A percentile compares a stretch with the other conserved stretches of the same genome.
Evolutionary conservation across 2,113 vertebrate genomes (phyloP).

Genomic region (Oplegnathus fasciatus): DNA sequence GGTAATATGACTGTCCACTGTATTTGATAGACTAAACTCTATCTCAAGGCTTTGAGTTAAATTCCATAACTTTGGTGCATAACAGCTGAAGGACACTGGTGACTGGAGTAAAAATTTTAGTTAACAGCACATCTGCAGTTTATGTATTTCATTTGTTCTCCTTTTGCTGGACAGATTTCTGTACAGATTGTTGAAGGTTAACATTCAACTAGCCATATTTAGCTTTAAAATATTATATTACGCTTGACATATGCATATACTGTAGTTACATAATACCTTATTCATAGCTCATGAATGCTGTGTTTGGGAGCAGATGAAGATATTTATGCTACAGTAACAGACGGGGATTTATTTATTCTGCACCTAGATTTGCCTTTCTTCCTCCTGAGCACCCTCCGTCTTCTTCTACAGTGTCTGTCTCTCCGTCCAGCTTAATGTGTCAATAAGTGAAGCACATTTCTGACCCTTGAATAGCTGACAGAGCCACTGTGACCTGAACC

Average conservation of each 20-base stretch:
- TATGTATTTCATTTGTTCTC: not conserved
- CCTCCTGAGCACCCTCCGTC: constrained; percentile 2
- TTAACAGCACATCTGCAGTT: not conserved
- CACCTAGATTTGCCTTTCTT: constrained; percentile 14
- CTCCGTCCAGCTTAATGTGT: constrained; percentile 15
- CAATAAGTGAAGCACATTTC: constrained; percentile 44
- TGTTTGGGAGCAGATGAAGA: constrained; percentile 27
- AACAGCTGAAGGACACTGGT: not conserved
- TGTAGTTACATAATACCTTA: constrained; percentile 30
- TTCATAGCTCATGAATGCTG: constrained; percentile 21
- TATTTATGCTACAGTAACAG: constrained; percentile 19
- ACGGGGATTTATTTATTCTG: constrained; percentile 13
- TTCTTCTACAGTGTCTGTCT: constrained; percentile 3
- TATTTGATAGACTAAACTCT: not conserved
- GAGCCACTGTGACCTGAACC: constrained; percentile 40
- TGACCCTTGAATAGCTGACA: constrained; percentile 45
- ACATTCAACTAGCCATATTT: constrained; percentile 12
- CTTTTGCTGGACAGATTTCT: not conserved
- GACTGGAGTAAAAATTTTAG: not conserved
- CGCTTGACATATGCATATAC: constrained; percentile 5
- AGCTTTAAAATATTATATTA: constrained; percentile 5
- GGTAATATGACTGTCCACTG: not conserved
- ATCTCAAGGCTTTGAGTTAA: not conserved
- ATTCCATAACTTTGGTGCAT: not conserved
- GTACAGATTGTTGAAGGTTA: not conserved